Evolutionary conservation across 37 sponge, comb jelly and placozoan species (phyloP), one percentile per base, ranked within the genome.

Genomic region (Cliona cf. orientalis): DNA sequence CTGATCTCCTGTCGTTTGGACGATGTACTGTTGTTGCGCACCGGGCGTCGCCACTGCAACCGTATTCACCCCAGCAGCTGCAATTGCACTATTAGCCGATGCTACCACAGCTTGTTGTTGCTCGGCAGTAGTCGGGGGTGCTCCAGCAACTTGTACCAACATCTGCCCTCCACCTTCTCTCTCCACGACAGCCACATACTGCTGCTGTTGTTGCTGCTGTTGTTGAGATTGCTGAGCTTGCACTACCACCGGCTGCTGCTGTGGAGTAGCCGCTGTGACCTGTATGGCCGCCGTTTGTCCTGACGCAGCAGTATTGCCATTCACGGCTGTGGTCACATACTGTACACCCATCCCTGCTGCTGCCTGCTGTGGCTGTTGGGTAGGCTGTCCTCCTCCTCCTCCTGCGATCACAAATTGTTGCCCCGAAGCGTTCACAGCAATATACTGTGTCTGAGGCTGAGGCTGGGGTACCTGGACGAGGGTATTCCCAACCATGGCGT

Each of bases 401-500:
- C 14, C 53, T 49, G 14, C 53, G 14, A 14, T 14, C 53, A 49
- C 14, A 9, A 49, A 9, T 49, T 49, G 53, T 14, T 49, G 53
- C 34, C 55, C 73, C 43, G 32, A 2, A 1, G 69, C 21, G 32
- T 75, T 76, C 1, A 75, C 68, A 1, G 77, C 76, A 25, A 67
- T 37, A 34, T 56, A 67, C 77, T 67, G 69, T 12, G 64, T 11
- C 57, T 84, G 84, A 1, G 49, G 58, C 28, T 37, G 3, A 5
- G 3, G 28, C 28, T 55, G 46, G 32, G 45, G 66, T 0, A 76
- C 71, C 0, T 62, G 74, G 14, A 84, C 86, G 1, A 81, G 71
- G 9, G 76, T 67, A 58, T 75, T 81, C 6, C 89, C 89, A 3
- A 88, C 76, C 22, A 88, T 45, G 0, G 78, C 72, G 43, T 88